Evolutionary conservation across 1,140 invertebrate genomes (phyloP), one percentile per base, ranked within the genome.

Genomic region (Maniola jurtina): DNA sequence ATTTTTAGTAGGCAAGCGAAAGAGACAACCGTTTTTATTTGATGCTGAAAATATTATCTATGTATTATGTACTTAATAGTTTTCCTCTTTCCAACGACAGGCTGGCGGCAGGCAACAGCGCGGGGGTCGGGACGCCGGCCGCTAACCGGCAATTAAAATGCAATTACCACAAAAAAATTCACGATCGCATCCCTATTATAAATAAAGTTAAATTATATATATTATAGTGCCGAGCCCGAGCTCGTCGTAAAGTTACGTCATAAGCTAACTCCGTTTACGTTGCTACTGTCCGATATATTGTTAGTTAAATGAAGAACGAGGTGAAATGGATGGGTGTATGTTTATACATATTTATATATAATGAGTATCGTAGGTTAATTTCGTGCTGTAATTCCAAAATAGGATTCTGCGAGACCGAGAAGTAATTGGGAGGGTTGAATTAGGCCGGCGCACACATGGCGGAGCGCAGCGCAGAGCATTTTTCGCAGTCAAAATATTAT

Each of bases 341-440:
- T 88, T 88, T 88, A 88, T 88, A 88, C 83, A 81, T 88, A 81
- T 90, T 87, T 90, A 88, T 90, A 90, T 89, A 89, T 88, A 88
- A 88, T 88, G 86, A 88, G 79, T 87, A 89, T 89, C 68, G 76
- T 90, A 90, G 84, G 84, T 88, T 90, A 88, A 86, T 89, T 86
- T 86, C 74, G 79, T 83, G 79, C 72, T 76, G 74, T 79, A 45
- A 79, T 79, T 81, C 80, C 78, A 77, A 72, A 75, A 77, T 76
- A 68, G 58, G 63, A 70, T 60, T 13, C 9, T 6, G 13, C 9
- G 42, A 45, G 10, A n/a, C 42, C 11, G 42, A 45, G 13, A 45
- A 45, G 42, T 45, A 45, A 45, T 11, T 45, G 7, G 10, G 7
- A 9, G 38, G 6, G 38, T 38, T 38, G 38, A 3, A 6, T n/a